These are phyloP conservation scores for Acleris sparsana DNA, from an alignment of 2,888 invertebrate genomes.

Conservation along the genomic window DNA sequence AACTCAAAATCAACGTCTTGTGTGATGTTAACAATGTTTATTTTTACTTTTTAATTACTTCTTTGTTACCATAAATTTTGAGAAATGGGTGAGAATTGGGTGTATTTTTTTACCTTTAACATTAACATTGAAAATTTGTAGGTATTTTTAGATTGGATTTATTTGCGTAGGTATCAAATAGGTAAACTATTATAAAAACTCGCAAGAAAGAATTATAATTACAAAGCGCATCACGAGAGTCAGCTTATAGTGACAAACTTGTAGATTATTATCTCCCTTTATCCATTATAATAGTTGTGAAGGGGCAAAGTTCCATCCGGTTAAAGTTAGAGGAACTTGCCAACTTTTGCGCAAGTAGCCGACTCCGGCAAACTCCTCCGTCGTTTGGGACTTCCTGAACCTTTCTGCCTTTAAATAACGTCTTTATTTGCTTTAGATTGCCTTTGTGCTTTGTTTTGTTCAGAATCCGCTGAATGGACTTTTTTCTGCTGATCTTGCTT, in stretches of 20 bases:
- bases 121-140: no score
- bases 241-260: constrained; percentile 66
- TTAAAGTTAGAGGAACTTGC: constrained; percentile 56
- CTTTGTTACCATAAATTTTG: no score
- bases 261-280: constrained; percentile 71
- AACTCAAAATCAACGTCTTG: neutral
- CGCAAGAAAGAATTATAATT: neutral
- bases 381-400: constrained; percentile 46
- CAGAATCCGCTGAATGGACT: constrained; percentile 2
- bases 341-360: constrained; percentile 58
- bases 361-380: constrained; percentile 56
- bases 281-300: constrained; percentile 66
- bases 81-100: no score
- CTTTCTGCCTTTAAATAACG: constrained; percentile 52
- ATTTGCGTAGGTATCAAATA: neutral
- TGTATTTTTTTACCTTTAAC: no score
- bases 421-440: constrained; percentile 53
- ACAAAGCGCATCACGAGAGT: constrained; percentile 62
- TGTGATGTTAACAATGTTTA: neutral
- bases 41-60: no score
- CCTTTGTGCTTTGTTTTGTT: constrained; percentile 34
- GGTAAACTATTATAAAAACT: neutral
- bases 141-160: no score
- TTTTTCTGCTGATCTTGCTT: constrained; percentile 9
- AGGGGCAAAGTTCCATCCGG: constrained; percentile 60